phyloP scores from a whole-genome alignment of 2,888 invertebrate species.

The Dysmachus trigonus region DNA sequence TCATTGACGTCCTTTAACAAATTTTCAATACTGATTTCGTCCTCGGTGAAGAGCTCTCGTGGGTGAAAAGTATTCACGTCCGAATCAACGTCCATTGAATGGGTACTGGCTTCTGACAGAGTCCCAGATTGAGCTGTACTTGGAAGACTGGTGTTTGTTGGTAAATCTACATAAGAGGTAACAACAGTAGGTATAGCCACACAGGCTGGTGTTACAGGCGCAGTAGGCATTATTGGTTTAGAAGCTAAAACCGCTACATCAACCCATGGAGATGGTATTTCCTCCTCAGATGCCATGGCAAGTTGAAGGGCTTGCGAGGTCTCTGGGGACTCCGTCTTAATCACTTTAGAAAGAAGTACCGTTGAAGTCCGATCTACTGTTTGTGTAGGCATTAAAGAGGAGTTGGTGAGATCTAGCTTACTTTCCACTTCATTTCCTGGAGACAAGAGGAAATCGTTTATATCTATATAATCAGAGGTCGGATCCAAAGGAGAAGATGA shows the following conservation, averaged over 20 bases:
- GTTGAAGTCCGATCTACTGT: background rate
- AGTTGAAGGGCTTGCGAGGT: slow-evolving; percentile 74
- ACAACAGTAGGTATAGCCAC: slow-evolving; percentile 61
- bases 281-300: slow-evolving; percentile 78
- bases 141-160: slow-evolving; percentile 51
- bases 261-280: slow-evolving; percentile 78
- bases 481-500: slow-evolving; percentile 31
- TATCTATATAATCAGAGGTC: slow-evolving; percentile 34
- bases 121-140: background rate
- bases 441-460: slow-evolving; percentile 28
- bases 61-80: slow-evolving; percentile 44
- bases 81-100: slow-evolving; percentile 54
- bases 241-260: slow-evolving; percentile 77
- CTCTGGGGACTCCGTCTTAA: slow-evolving; percentile 51
- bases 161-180: slow-evolving; percentile 62
- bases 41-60: slow-evolving; percentile 18
- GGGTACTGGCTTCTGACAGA: background rate
- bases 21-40: slow-evolving; percentile 57
- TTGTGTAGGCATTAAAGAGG: background rate
- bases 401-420: background rate
- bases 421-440: background rate
- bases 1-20: slow-evolving; percentile 57
- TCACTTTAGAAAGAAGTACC: background rate
- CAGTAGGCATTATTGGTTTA: slow-evolving; percentile 68
- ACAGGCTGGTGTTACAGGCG: slow-evolving; percentile 67